Base-by-base conservation (phyloP, 2,888 invertebrate genomes). In the Marasmarcha lunaedactyla region DNA sequence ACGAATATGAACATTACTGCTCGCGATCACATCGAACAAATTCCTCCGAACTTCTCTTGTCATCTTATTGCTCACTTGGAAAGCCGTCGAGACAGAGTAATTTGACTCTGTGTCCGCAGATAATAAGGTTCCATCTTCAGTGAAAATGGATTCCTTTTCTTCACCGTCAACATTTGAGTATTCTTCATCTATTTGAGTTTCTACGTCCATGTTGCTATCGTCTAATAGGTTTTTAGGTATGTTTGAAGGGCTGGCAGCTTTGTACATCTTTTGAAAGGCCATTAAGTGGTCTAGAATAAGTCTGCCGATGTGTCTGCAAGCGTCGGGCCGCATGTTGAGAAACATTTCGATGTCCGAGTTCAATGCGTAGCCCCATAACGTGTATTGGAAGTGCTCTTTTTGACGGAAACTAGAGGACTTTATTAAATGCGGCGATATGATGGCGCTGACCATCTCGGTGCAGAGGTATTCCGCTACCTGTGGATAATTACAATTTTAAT, bases 391-490 rank as follows among this genome's bases (percentile, higher is more conserved):
- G 46, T 84, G 84, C 42, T 84, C 84, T 27, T 83, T 84, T 42
- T 84, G 84, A 38, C 78, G 59, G 56, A 84, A 84, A 2, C 79
- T 72, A 0, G 84, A 79, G 1, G 78, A 79, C 48, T 81, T 76
- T 1, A 79, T 63, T 3, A 84, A 54, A 41, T 84, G 84, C 1
- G 84, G 83, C 0, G 84, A 84, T 52, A 81, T 79, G 15, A 85
- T 79, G 0, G 87, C 79, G 26, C 74, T 76, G 15, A 88, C 85
- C 56, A 90, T 84, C 70, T 89, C 88, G 42, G 85, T 83, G 49
- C 88, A 87, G 1, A 90, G 66, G 52, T 89, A 88, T 59, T 87
- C 86, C 1, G 88, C 86, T 36, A 89, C 72, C 87, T 88, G 52
- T 10, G 44, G 11, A 46, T 33, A 40, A 15, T 27, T 7, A 27